These are phyloP conservation scores for Apotomis turbidana DNA, from an alignment of 2,888 invertebrate species.

Conservation along the genomic window DNA sequence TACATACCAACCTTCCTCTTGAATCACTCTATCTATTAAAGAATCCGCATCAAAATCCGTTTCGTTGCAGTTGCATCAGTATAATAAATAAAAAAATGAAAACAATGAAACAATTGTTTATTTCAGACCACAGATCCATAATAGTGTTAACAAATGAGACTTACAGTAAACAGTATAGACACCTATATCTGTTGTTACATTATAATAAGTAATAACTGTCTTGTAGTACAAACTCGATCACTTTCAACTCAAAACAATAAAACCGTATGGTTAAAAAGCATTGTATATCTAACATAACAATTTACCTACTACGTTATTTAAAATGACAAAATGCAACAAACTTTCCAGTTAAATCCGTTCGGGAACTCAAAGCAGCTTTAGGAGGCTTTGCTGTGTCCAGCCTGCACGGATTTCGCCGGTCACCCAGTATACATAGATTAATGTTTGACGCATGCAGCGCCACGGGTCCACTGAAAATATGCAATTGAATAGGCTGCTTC, in stretches of 20 bases:
- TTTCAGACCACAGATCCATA: too few relatives aligned
- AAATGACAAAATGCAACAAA: conserved; percentile 62
- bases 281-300: conserved; percentile 16
- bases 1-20: too few relatives aligned
- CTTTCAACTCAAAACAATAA: background rate
- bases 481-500: conserved; percentile 18
- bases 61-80: too few relatives aligned
- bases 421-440: conserved; percentile 65
- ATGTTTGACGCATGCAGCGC: conserved; percentile 65
- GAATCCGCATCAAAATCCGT: too few relatives aligned
- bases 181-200: too few relatives aligned
- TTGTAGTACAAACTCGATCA: too few relatives aligned
- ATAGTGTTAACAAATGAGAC: too few relatives aligned
- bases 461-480: conserved; percentile 44
- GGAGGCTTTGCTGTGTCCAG: conserved; percentile 70
- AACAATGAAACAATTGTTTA: too few relatives aligned
- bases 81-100: too few relatives aligned
- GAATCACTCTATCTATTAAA: too few relatives aligned
- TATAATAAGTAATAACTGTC: too few relatives aligned
- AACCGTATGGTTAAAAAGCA: background rate
- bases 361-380: conserved; percentile 75
- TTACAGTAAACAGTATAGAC: too few relatives aligned
- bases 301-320: conserved; percentile 50
- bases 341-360: conserved; percentile 72
- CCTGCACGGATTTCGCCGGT: conserved; percentile 67